Evolutionary conservation across 1,140 invertebrate genomes (phyloP), one percentile per base, ranked within the genome.

Genomic region (Papilio polytes): DNA sequence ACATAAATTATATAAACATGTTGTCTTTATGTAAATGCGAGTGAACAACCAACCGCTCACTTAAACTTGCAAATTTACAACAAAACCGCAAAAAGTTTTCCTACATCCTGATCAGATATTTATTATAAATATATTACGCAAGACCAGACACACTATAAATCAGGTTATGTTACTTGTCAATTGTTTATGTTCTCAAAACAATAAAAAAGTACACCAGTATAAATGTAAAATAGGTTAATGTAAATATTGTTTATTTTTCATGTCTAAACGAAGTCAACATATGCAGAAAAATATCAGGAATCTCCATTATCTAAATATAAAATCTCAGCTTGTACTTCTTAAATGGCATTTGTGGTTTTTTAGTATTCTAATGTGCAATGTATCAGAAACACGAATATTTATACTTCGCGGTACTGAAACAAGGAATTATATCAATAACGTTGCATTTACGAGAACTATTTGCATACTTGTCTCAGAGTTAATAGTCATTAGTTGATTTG

Each of bases 31-130:
- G 63, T 66, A 66, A 66, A 66, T 66, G 63, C 22, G 3, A 26
- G 22, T 31, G 63, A 66, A 66, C 63, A 15, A 66, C 63, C 22
- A 66, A 66, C 63, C 31, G 13, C 26, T 66, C 22, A 66, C 13
- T 66, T 66, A 66, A 66, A 66, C 63, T 66, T 66, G 63, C 63
- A 66, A 66, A 66, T 66, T 66, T 66, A 66, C 63, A 66, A 31
- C 63, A 70, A 70, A 70, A 70, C 63, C 63, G 63, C 63, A 70
- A 70, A 70, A 70, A 13, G 63, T 31, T 70, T 70, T 70, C 63
- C 63, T 70, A 70, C 63, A 31, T 70, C 63, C 63, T 70, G 63
- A 70, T 70, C 26, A 31, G 22, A 70, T 70, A 70, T 36, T 0
- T 31, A 36, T 70, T 70, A 36, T 70, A 70, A 26, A 18, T 36